Base-by-base conservation (phyloP, 2,797 vertebrate species). In the Macropus fuliginosus region DNA sequence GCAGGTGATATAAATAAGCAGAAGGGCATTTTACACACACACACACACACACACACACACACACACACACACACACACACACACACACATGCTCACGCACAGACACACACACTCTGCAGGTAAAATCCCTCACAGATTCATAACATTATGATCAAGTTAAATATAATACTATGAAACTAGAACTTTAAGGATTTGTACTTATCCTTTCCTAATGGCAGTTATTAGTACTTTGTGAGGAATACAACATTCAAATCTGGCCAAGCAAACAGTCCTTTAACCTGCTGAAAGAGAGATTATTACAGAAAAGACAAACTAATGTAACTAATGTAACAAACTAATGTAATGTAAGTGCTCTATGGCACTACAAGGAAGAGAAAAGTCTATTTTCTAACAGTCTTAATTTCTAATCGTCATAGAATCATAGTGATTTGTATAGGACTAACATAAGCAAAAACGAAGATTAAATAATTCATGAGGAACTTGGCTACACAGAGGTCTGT, bases 401-500 rank as follows among this genome's bases (percentile, higher is more conserved):
- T 95, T 93, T 81, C 57, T 93, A 95, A 92, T 95, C 40, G 54
- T 56, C 18, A 21, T 56, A 74, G 4, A 91, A 91, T 93, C 31
- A 90, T 5, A n/a, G 55, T 3, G 90, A 92, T 14, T 50, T 31
- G 55, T 11, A 91, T 90, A 95, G 1, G 24, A 55, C 18, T 91
- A 54, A 40, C n/a, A 96, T 0, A 24, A 55, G 8, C 74, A 93
- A 56, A 14, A 92, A 89, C 24, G 46, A 18, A 91, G 18, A 55
- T 55, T 93, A 50, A 97, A 95, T 50, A 95, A 62, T 40, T 96
- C 34, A 59, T 90, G 91, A 94, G 40, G 57, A 96, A 94, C 40
- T 46, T 94, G 59, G 81, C 90, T 93, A 92, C 89, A 34, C 93
- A 95, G 34, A 91, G 54, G 46, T 91, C 4, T 52, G 29, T 57